Evolutionary conservation across 2,797 vertebrate species (phyloP), one percentile per base, ranked within the genome.

Genomic region (Gymnocypris eckloni): DNA sequence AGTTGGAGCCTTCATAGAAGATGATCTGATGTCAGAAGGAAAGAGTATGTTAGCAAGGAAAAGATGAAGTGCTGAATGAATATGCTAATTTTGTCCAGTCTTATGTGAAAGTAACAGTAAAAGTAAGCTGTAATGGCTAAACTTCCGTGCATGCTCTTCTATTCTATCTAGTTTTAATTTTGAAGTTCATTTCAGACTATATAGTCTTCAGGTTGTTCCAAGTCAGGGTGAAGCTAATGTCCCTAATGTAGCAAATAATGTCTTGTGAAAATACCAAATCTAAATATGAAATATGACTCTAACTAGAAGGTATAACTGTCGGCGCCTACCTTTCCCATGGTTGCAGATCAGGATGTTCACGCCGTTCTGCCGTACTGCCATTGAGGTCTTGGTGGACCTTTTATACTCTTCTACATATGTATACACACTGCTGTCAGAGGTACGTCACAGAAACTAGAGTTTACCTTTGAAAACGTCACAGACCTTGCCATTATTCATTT

Each of bases 1-100:
- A 95, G 93, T 95, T 95, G 66, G 88, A 91, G 91, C 95, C 94
- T 86, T 96, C 94, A 86, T 95, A 95, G 88, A 96, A 96, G 89
- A 95, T 90, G 2, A 96, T 95, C 95, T 96, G 77, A 80, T 0
- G 41, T 22, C 45, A 67, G 86, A 59, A 45, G 66, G 39, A 80
- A n/a, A 64, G 78, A 81, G 76, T 37, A 79, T 41, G 33, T 54
- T 37, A 39, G 4, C 12, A 81, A 33, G 37, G 37, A 84, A 56
- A 88, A 70, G 41, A 48, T 8, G n/a, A 45, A 66, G 37, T 79
- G 25, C 45, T 43, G 8, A 79, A 25, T 45, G 12, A 69, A 69
- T 37, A 67, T 61, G 13, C 13, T 18, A 4, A 59, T 50, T 52
- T 69, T 39, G 18, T 81, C 28, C n/a, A n/a, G 12, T 79, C 39